Base-by-base conservation (phyloP, 2,888 invertebrate species). In the Syrphus vitripennis region DNA sequence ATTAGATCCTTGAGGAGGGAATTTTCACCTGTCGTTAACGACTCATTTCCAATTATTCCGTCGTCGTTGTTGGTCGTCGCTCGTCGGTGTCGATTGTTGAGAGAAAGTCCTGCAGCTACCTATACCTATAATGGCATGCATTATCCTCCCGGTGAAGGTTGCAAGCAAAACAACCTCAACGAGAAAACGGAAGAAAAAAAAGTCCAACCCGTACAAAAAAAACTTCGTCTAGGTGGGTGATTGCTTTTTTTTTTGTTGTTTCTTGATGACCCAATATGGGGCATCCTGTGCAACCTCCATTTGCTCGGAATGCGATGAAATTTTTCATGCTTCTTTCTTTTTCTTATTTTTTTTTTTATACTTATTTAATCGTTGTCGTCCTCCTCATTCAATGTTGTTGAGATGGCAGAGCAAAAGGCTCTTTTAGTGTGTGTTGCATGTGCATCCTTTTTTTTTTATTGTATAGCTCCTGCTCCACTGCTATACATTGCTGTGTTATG, bases 21-120 rank as follows among this genome's bases (percentile, higher is more conserved):
- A 86, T 86, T 77, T 77, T 86, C 86, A 86, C 86, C 86, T 81
- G 86, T 70, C 86, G 81, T 82, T 74, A 86, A 86, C 70, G 77
- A 82, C 81, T 82, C 70, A 74, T 86, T 86, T 86, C 69, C 77
- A 77, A 80, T 80, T 61, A 45, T 53, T 53, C 45, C 12, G 19
- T 45, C 40, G n/a, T 48, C 16, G 53, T 24, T 55, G 9, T 0
- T 5, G 48, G 6, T 55, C 19, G 55, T 31, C 16, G n/a, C 10
- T 7, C n/a, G 50, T 34, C 59, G 37, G 3, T 7, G 26, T 42
- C 26, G 26, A 42, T n/a, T 12, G 53, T 31, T 2, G 10, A 4
- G 21, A 57, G 34, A 24, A 50, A 59, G 40, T 55, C 45, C 70
- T 29, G 42, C 29, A 10, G 50, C n/a, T n/a, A n/a, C n/a, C n/a